Percentiles rank a stretch among this genome's conserved stretches.
phyloP scores from a whole-genome alignment of 2,888 invertebrate genomes.

The Lordiphosa andalusiaca region DNA sequence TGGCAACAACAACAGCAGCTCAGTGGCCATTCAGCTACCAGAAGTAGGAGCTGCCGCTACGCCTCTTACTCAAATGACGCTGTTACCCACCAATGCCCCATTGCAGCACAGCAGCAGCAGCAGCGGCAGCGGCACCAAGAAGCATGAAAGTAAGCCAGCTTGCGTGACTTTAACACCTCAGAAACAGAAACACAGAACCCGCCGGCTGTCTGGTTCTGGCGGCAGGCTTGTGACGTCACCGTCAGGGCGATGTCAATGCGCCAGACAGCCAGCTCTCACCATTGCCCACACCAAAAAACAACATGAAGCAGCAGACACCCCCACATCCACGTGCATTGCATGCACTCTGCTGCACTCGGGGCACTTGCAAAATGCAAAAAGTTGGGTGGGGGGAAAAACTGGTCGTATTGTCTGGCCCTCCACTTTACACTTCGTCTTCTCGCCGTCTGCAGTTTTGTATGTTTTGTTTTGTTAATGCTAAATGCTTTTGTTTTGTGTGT shows the following conservation, averaged over 20 bases:
- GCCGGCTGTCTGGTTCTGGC: slow-evolving; percentile 17
- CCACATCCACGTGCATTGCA: slow-evolving; percentile 31
- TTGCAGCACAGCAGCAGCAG: slow-evolving; percentile 34
- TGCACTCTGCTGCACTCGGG: slow-evolving; percentile 29
- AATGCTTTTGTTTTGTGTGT: slow-evolving; percentile 63
- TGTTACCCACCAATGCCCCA: slow-evolving; percentile 42
- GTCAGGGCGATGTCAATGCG: slow-evolving; percentile 62
- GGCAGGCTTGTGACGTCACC: slow-evolving; percentile 50
- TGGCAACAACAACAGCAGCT: slow-evolving; percentile 42
- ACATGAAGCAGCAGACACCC: slow-evolving; percentile 46
- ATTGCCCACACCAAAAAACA: slow-evolving; percentile 29
- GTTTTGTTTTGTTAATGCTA: slow-evolving; percentile 50
- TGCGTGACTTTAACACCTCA: slow-evolving; percentile 70
- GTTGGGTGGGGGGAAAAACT: slow-evolving; percentile 36
- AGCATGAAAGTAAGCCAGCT: slow-evolving; percentile 67
- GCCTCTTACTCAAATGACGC: slow-evolving; percentile 20
- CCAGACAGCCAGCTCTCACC: slow-evolving; percentile 29
- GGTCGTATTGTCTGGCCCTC: slow-evolving; percentile 60
- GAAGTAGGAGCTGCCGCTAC: slow-evolving; percentile 23
- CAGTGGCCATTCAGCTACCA: slow-evolving; percentile 25
- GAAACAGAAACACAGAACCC: slow-evolving; percentile 13
- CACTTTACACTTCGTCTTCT: slow-evolving; percentile 67
- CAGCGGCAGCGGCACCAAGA: slow-evolving; percentile 26
- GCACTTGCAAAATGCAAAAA: slow-evolving; percentile 33
- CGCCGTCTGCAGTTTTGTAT: slow-evolving; percentile 40